Evolutionary conservation across 2,888 invertebrate genomes (phyloP), one percentile per base, ranked within the genome.

Genomic region (Mythimna albipuncta): DNA sequence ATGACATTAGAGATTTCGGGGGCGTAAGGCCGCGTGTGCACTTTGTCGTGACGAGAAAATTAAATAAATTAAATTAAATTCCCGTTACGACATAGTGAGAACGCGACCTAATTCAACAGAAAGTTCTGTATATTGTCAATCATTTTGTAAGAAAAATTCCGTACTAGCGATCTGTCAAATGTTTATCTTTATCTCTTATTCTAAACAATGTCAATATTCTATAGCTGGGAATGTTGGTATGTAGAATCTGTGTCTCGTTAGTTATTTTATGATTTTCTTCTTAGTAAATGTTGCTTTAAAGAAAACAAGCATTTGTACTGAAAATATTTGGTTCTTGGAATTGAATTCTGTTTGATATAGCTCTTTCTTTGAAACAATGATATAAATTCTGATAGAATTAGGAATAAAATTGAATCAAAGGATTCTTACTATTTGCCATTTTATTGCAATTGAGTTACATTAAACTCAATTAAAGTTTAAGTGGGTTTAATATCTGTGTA

Each of bases 121-220:
- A 91, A 87, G 83, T 85, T 85, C 81, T 85, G 86, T 85, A 86
- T 90, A 89, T 91, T 92, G 91, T 92, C 91, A 93, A 93, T 93
- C 91, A 92, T 90, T 89, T 89, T 84, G 83, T 82, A 86, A 86
- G 86, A 83, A 87, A 90, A 89, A 91, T 90, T 90, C 86, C 88
- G 88, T 69, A 59, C 88, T 90, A 88, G 89, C 88, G 87, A 90
- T 91, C 90, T 92, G 92, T 93, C 93, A 93, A 93, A 93, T 93
- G 92, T 93, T 91, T 91, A 90, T 91, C 86, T 89, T 89, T 89
- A 89, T 89, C 85, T 85, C 62, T 58, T 65, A 62, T 62, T 76
- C 59, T 57, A 89, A 84, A 89, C 87, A 89, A 92, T 91, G 92
- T 91, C 93, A 93, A 93, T 94, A 93, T 91, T 87, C 83, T 87